phyloP scores from a whole-genome alignment of 2,888 invertebrate genomes.

The Ophion ventricosus region DNA sequence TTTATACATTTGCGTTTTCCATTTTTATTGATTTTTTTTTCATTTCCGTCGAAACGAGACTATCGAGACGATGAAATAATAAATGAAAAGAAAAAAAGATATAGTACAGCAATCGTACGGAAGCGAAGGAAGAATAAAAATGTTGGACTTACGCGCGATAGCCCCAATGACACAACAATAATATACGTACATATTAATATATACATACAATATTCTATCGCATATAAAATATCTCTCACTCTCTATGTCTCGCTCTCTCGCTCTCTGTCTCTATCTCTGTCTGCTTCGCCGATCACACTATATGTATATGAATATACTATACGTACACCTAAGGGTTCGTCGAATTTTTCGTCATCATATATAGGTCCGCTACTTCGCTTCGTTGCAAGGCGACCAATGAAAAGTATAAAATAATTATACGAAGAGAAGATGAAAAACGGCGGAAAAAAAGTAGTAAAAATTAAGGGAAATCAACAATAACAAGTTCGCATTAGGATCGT shows the following conservation, averaged over 20 bases:
- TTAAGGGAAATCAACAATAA: conserved; percentile 50
- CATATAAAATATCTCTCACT: conserved; percentile 21
- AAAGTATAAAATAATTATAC: not conserved
- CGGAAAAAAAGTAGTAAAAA: conserved; percentile 18
- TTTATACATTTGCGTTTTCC: conserved; percentile 32
- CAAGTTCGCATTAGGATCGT: conserved; percentile 39
- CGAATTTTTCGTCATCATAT: conserved; percentile 42
- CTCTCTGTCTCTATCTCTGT: conserved; percentile 51
- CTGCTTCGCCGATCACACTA: conserved; percentile 48
- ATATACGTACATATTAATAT: conserved; percentile 53
- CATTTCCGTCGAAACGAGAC: conserved; percentile 28
- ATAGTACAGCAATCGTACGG: conserved; percentile 5
- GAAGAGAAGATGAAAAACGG: too few species aligned
- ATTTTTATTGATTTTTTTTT: conserved; percentile 20
- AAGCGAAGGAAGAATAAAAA: conserved; percentile 33
- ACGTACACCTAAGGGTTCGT: conserved; percentile 32
- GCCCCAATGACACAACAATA: conserved; percentile 47
- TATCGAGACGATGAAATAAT: conserved; percentile 26
- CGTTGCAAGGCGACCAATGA: conserved; percentile 24
- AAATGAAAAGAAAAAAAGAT: conserved; percentile 44
- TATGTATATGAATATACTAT: conserved; percentile 16
- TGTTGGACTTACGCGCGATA: conserved; percentile 45
- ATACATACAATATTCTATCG: conserved; percentile 40
- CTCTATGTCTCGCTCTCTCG: conserved; percentile 41
- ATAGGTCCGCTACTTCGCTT: conserved; percentile 22